Base-by-base conservation (phyloP, 2,888 invertebrate genomes). In the Ecliptopera silaceata region DNA sequence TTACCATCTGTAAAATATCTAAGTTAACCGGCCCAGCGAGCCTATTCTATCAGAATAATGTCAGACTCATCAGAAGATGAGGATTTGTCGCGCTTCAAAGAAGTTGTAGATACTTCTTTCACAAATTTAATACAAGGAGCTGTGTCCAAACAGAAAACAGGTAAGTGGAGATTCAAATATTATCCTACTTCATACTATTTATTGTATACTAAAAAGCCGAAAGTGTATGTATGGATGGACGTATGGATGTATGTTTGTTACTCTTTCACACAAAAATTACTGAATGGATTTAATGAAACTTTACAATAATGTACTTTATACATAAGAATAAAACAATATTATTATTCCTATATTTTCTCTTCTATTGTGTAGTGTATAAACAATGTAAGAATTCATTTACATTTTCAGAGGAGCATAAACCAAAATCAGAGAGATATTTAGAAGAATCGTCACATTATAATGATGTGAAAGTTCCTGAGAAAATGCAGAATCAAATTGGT, bases 71-170 rank as follows among this genome's bases (percentile, higher is more conserved):
- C 91, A n/a, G 85, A 85, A 61, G 89, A 88, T 5, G 90, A 90
- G 71, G 91, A 91, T 70, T 69, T 90, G 41, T 86, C 88, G 4
- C 78, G 79, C 17, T 91, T 91, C 54, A 79, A 71, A 71, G 93
- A 93, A 71, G 92, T 88, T 3, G 83, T 92, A 1, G 93, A 93
- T 66, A 69, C 65, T 17, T 79, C 92, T 31, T 93, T 93, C 66
- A 82, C 71, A 4, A 80, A 80, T 54, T 58, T 79, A 12, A 72
- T 86, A 72, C 65, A 88, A 65, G 71, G 86, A 80, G 74, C 78
- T 56, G 62, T 77, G 74, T 75, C 82, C 61, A 54, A 59, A 31
- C 20, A 51, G 15, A 43, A 48, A 47, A 61, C 56, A 11, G 46
- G 71, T 70, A 62, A 17, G 26, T n/a, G 15, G 17, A 1, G 15